Evolutionary conservation across 2,888 invertebrate genomes (phyloP), one percentile per base, ranked within the genome.

Genomic region (Corbicula japonica): DNA sequence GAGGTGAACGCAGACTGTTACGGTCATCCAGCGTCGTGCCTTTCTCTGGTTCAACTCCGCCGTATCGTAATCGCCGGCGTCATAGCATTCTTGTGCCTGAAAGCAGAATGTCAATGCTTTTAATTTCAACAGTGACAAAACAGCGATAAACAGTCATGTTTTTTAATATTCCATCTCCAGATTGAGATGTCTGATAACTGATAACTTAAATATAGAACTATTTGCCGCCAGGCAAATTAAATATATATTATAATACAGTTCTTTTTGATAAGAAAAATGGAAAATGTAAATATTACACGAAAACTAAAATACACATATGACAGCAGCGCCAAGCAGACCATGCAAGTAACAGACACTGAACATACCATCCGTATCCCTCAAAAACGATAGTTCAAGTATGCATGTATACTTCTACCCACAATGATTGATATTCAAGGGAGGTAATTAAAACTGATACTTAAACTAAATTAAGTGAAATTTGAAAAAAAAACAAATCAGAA

Each of bases 1-100:
- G 15, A 44, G n/a, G 1, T 44, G 32, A 6, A 32, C 15, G 23
- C 46, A 8, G 1, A 62, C n/a, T 12, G 32, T 48, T 1, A 32
- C n/a, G 48, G 48, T 30, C 41, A 62, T 62, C 62, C 44, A 48
- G 18, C 30, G 2, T 0, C 46, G 46, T 8, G 62, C 32, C n/a
- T 6, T 32, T 15, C 23, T 30, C 34, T 62, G 62, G 30, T 32
- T 28, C 6, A 4, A 1, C 12, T 62, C 48, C n/a, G 48, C 62
- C 34, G 46, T 48, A 1, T 2, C 21, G 32, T 32, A 48, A 4
- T 32, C 5, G 21, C 62, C 62, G 18, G 5, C 32, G 23, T 15
- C 48, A 32, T 62, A 62, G 1, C 18, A n/a, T 12, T n/a, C 15
- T 15, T 62, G 62, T 21, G 62, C 62, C 62, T 62, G 46, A 12